phyloP scores from a whole-genome alignment of 2,113 vertebrate genomes.

The Barbus barbus region DNA sequence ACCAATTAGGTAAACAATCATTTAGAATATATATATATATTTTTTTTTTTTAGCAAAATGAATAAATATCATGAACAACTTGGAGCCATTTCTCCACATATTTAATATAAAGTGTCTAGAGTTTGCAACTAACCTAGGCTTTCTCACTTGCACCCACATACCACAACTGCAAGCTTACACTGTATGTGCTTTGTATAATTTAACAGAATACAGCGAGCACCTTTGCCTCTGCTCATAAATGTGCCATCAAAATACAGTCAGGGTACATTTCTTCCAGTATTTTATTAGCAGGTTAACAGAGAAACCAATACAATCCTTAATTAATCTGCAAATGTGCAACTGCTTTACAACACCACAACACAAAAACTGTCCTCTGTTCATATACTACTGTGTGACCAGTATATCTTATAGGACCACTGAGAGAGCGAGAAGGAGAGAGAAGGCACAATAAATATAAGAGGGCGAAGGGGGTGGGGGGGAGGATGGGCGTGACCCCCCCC shows the following conservation, averaged over 20 bases:
- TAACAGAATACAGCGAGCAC: background rate
- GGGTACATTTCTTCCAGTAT: background rate
- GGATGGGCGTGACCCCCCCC: constrained; percentile 24
- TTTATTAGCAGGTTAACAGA: background rate
- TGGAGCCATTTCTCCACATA: background rate
- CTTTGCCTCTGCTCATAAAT: background rate
- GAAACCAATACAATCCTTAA: background rate
- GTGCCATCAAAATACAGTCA: background rate
- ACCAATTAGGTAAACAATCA: background rate
- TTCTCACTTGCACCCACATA: background rate
- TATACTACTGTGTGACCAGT: constrained; percentile 39
- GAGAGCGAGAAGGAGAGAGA: background rate
- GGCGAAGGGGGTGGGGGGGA: background rate
- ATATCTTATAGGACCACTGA: constrained; percentile 39
- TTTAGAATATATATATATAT: background rate
- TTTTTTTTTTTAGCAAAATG: background rate
- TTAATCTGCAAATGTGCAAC: constrained; percentile 8
- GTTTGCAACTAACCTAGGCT: background rate
- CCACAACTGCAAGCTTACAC: background rate
- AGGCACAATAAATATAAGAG: constrained; percentile 51
- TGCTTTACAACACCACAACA: constrained; percentile 1
- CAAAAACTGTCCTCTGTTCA: constrained; percentile 18
- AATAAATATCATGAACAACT: background rate
- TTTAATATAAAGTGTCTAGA: background rate
- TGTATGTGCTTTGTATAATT: background rate